Evolutionary conservation across 2,113 vertebrate genomes (phyloP).

Genomic region (Nothobranchius furzeri): DNA sequence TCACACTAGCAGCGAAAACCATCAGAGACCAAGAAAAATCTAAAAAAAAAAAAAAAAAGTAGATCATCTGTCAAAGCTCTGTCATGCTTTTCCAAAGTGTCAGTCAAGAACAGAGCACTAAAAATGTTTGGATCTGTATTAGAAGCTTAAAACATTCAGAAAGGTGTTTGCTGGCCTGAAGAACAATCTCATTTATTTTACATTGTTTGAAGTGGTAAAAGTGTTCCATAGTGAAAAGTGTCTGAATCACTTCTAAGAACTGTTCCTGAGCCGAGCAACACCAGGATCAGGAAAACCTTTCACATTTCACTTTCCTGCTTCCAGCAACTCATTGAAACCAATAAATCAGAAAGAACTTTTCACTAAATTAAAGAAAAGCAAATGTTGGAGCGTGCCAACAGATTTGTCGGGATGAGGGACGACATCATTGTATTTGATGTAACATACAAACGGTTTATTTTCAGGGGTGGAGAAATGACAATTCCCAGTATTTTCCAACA

Average conservation of each 20-base stretch:
- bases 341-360: too few relatives aligned
- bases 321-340: too few relatives aligned
- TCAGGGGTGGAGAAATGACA: background rate
- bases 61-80: conserved; percentile 48
- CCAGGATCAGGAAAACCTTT: too few relatives aligned
- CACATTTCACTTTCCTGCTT: too few relatives aligned
- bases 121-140: conserved; percentile 38
- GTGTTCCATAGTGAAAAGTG: too few relatives aligned
- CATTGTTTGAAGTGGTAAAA: background rate
- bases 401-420: too few relatives aligned
- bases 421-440: too few relatives aligned
- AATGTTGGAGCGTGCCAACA: too few relatives aligned
- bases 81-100: conserved; percentile 36
- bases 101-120: conserved; percentile 32
- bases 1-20: conserved; percentile 32
- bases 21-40: conserved; percentile 28
- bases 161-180: background rate
- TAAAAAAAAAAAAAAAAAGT: conserved; percentile 8
- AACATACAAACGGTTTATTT: too few relatives aligned
- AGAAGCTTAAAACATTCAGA: conserved; percentile 19
- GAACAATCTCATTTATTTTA: background rate
- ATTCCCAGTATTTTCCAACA: conserved; percentile 26
- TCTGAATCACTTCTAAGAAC: too few relatives aligned
- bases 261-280: too few relatives aligned
- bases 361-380: too few relatives aligned